phyloP scores from a whole-genome alignment of 2,888 invertebrate genomes.

The Linyphia triangularis region DNA sequence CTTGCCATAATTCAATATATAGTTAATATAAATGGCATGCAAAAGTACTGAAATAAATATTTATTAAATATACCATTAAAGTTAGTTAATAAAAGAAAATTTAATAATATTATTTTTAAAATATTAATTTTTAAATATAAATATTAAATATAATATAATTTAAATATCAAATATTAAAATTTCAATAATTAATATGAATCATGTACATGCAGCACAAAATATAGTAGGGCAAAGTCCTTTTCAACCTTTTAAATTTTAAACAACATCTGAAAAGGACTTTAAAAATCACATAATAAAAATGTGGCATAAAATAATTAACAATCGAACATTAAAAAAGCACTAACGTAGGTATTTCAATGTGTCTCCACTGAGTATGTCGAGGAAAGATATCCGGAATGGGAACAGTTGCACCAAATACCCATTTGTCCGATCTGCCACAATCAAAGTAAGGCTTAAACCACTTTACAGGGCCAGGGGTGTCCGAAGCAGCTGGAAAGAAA shows the following conservation, averaged over 20 bases:
- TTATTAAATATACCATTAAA: no score
- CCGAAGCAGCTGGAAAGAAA: conserved; percentile 86
- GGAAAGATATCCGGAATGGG: conserved; percentile 98
- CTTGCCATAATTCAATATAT: no score
- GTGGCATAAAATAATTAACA: neutral
- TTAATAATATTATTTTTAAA: no score
- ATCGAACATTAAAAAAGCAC: conserved; percentile 78
- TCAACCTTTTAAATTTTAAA: neutral
- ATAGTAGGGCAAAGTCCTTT: neutral
- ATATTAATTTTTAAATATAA: no score
- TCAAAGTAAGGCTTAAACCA: conserved; percentile 98
- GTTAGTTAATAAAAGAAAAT: no score
- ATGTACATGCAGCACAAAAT: neutral
- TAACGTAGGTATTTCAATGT: conserved; percentile 95
- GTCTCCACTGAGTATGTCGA: conserved; percentile 93
- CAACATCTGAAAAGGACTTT: no score
- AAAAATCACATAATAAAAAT: neutral
- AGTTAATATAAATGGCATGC: no score
- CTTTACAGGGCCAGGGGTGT: conserved; percentile 93
- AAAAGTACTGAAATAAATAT: no score
- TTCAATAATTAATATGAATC: no score
- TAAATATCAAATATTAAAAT: no score
- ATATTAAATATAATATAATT: no score
- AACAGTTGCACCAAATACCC: conserved; percentile 95
- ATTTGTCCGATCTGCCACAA: conserved; percentile 95